Conservation (phyloP, 23 tunicate species). For the Halocynthia roretzi region DNA sequence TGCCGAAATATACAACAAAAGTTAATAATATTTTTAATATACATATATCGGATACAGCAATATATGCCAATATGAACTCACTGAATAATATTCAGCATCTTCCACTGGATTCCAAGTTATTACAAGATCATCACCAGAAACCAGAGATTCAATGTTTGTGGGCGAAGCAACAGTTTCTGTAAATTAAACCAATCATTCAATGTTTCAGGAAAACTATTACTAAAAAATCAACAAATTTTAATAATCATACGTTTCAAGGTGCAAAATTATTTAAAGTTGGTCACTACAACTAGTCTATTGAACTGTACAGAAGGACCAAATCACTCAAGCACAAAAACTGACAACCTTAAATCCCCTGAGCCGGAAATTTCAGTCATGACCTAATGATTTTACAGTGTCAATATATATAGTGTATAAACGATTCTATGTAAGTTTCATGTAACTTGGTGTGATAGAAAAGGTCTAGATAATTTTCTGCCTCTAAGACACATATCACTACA, state of each 20-base stretch:
- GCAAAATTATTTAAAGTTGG: background rate
- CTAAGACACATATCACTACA: background rate
- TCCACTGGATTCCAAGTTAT: slow-evolving; percentile 5
- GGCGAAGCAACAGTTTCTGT: slow-evolving; percentile 6
- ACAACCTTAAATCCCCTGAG: no score
- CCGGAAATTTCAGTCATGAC: no score
- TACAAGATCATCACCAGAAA: slow-evolving; percentile 4
- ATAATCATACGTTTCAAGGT: no score
- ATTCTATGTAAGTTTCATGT: background rate
- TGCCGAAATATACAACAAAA: no score
- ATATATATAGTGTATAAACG: background rate
- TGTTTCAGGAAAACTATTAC: no score
- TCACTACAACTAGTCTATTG: background rate
- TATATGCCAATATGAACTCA: background rate
- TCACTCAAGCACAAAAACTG: no score
- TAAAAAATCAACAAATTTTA: no score
- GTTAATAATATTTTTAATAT: no score
- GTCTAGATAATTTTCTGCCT: background rate
- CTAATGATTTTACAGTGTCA: background rate
- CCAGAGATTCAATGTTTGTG: background rate
- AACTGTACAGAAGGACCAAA: background rate
- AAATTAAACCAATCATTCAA: background rate
- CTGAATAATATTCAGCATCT: slow-evolving; percentile 12
- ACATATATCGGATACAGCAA: no score
- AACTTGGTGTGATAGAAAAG: background rate